Base-by-base conservation (phyloP, 2,113 vertebrate species). In the Gavialis gangeticus region DNA sequence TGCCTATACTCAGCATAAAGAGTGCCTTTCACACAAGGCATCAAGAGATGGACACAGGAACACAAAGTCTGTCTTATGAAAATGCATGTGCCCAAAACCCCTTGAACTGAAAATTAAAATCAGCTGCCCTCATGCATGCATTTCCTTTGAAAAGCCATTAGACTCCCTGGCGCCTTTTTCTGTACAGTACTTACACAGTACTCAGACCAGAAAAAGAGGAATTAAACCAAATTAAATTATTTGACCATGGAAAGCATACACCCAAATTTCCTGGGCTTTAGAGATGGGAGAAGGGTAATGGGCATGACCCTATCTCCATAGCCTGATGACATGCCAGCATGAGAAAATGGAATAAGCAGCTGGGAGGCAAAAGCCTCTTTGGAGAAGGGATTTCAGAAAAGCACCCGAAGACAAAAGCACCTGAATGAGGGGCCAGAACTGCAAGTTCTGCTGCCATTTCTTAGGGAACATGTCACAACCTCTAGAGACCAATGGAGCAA, bases 331-430 rank as follows among this genome's bases (percentile, higher is more conserved):
- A 27, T 24, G 12, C 73, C 64, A 30, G n/a, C n/a, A 90, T 34
- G 67, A 93, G 10, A 27, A 5, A 9, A 6, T 57, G 46, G 21
- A 79, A 1, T 12, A 37, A 85, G 37, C 15, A 21, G 11, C 30
- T 82, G 84, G 82, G 37, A 55, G n/a, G 85, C 59, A 66, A 84
- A 63, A 86, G 34, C 24, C 54, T 94, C 69, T 89, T 83, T 1
- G 9, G 15, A 19, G 13, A 1, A 12, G 1, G 2, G 17, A 1
- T 4, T 1, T 3, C 4, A 14, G 12, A 15, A 12, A 46, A 46
- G 46, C 46, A 6, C 8, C 46, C 9, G 46, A 46, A 46, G 46
- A 46, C 46, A 46, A 46, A 46, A 46, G 46, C 46, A 46, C 46
- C 46, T 46, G 46, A 46, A 46, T 46, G 46, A 46, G 46, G 46